Conservation (phyloP, 1,140 invertebrate species). For the Platorchestia sp. region DNA sequence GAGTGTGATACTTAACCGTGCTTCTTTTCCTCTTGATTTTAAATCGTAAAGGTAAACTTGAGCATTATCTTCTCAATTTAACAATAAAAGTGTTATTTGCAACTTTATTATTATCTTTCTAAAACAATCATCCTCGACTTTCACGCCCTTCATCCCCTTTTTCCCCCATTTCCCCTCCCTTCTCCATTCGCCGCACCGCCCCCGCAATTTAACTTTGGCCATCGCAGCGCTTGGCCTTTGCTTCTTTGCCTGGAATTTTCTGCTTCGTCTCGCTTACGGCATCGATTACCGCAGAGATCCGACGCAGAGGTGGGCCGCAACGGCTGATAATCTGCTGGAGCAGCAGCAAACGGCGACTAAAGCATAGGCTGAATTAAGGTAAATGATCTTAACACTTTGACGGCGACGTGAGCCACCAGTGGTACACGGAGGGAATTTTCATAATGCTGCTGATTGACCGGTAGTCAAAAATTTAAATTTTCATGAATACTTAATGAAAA, state of each 20-base stretch:
- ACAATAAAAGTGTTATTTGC: too few species aligned
- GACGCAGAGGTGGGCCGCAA: neutral
- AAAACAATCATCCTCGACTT: neutral
- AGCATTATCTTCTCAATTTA: too few species aligned
- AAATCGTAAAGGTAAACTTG: too few species aligned
- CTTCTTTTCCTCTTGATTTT: too few species aligned
- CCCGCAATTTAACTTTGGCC: conserved; percentile 41
- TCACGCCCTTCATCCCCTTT: neutral
- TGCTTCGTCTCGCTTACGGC: conserved; percentile 1
- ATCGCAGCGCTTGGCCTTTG: conserved; percentile 1
- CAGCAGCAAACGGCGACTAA: neutral
- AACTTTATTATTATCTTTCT: neutral
- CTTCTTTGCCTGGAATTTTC: conserved; percentile 27
- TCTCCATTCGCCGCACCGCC: neutral
- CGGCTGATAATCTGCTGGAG: neutral
- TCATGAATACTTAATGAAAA: too few species aligned
- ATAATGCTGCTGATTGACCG: too few species aligned
- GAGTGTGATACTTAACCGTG: too few species aligned
- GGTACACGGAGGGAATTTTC: too few species aligned
- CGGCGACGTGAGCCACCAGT: too few species aligned
- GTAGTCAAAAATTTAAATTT: too few species aligned
- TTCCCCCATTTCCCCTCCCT: neutral
- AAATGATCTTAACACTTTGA: neutral
- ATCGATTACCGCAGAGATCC: neutral
- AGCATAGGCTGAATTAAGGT: neutral